Evolutionary conservation across 2,113 vertebrate genomes (phyloP), one percentile per base, ranked within the genome.

Genomic region (Speoplatyrhinus poulsoni): DNA sequence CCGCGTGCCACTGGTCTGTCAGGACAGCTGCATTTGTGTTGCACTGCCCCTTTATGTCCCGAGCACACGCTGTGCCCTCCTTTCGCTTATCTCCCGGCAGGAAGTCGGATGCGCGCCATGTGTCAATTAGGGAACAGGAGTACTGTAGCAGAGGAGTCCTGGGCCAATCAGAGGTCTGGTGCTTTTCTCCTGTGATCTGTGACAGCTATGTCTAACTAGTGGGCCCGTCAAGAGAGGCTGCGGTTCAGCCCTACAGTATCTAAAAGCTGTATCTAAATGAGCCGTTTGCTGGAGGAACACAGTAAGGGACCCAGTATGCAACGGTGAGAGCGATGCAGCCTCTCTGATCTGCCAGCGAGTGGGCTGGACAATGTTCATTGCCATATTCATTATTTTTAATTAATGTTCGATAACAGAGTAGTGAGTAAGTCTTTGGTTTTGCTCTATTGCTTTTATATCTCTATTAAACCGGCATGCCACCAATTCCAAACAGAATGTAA

Each of bases 91-190:
- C 67, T 75, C 77, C 81, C 85, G 78, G 86, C 83, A 86, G 79
- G 67, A 87, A 76, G 73, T 79, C 62, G 67, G 81, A 85, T 84
- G 26, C 85, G 83, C 59, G 36, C 74, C 59, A 77, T 79, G 83
- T 82, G 87, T 88, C 89, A 91, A 91, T 90, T 92, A 91, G 72
- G 70, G 72, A 81, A 82, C 65, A 82, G 73, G 82, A 84, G 75
- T 77, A 82, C 53, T 71, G 79, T 67, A 72, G 66, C 41, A 53
- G 70, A 76, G 78, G 82, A 82, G 79, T 83, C 73, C 73, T 79
- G 72, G 55, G 75, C 73, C 76, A 63, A 71, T 83, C 74, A 62
- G 46, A 75, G 63, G 17, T 65, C 53, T 70, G 60, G 69, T 47
- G 52, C 53, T 63, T 70, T 72, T 65, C 65, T 70, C 32, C 53